phyloP scores from a whole-genome alignment of 1,140 invertebrate species.

The Bombus sibiricus region DNA sequence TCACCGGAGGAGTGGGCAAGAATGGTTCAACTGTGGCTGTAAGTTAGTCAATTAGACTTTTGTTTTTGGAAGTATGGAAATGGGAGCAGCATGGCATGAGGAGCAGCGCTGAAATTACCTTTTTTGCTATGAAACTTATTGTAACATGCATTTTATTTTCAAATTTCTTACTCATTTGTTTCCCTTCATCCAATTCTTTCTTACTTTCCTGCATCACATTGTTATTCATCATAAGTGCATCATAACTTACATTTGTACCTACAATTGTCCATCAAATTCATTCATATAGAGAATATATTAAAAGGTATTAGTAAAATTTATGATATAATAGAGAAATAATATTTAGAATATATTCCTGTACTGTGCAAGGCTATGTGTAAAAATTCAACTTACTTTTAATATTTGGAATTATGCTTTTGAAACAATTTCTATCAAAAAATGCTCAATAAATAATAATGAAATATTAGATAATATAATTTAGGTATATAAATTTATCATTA shows the following conservation, averaged over 20 bases:
- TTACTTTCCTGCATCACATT: slow-evolving; percentile 18
- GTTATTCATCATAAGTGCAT: slow-evolving; percentile 30
- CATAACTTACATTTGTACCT: slow-evolving; percentile 12
- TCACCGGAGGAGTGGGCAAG: slow-evolving; percentile 97
- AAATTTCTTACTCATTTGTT: slow-evolving; percentile 48
- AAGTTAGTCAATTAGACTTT: slow-evolving; percentile 84
- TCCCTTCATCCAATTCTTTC: slow-evolving; percentile 22
- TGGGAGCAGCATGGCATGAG: slow-evolving; percentile 81
- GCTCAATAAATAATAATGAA: neutral
- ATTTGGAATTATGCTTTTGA: slow-evolving; percentile 53
- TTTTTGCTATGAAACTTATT: slow-evolving; percentile 73
- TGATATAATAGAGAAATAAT: neutral
- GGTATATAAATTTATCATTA: neutral
- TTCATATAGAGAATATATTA: neutral
- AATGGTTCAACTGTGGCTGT: slow-evolving; percentile 96
- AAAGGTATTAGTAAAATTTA: slow-evolving; percentile 5
- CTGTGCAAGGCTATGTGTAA: neutral
- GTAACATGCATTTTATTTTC: slow-evolving; percentile 63
- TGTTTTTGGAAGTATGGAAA: slow-evolving; percentile 74
- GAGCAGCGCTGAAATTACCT: slow-evolving; percentile 72
- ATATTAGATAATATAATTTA: neutral
- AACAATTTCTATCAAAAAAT: slow-evolving; percentile 59
- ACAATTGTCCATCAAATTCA: neutral
- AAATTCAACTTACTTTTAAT: neutral
- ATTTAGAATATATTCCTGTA: slow-evolving; percentile 22